A percentile compares a stretch with the other conserved stretches of the same genome.
Conservation (phyloP, 2,888 invertebrate genomes). For the Anagyrus pseudococci region DNA sequence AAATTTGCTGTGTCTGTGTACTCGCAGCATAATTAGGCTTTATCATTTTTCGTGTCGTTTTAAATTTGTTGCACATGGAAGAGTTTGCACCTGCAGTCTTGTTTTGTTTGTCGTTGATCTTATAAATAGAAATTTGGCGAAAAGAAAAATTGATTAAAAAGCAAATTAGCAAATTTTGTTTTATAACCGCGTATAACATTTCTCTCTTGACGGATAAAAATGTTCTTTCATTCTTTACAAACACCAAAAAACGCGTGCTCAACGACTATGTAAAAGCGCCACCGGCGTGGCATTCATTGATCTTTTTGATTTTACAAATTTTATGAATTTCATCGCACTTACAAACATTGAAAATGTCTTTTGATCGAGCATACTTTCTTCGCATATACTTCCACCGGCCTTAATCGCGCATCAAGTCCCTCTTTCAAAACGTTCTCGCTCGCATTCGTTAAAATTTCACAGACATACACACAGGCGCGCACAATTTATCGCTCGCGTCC, state of each 20-base stretch:
- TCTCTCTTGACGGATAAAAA: not conserved
- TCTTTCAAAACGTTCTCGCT: slow-evolving; percentile 33
- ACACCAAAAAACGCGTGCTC: slow-evolving; percentile 26
- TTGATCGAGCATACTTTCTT: slow-evolving; percentile 24
- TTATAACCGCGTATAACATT: not conserved
- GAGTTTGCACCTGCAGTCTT: slow-evolving; percentile 41
- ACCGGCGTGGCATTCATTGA: slow-evolving; percentile 24
- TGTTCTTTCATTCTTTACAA: slow-evolving; percentile 8
- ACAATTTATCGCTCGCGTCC: slow-evolving; percentile 36
- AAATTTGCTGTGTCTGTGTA: slow-evolving; percentile 26
- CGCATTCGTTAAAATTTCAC: slow-evolving; percentile 22
- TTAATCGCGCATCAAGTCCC: not conserved
- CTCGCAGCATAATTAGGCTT: slow-evolving; percentile 34
- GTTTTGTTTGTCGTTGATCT: slow-evolving; percentile 35
- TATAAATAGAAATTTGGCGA: slow-evolving; percentile 37
- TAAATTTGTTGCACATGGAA: slow-evolving; percentile 38
- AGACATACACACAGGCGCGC: slow-evolving; percentile 30
- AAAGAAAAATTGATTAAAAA: slow-evolving; percentile 22
- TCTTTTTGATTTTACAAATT: slow-evolving; percentile 25
- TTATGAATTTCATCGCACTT: slow-evolving; percentile 15
- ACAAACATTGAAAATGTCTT: slow-evolving; percentile 14
- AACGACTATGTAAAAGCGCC: slow-evolving; percentile 27
- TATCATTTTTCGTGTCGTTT: slow-evolving; percentile 32
- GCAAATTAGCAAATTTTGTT: not conserved
- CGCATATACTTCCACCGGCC: not conserved